Conservation (phyloP, 2,113 vertebrate species). For the Tragelaphus buxtoni region DNA sequence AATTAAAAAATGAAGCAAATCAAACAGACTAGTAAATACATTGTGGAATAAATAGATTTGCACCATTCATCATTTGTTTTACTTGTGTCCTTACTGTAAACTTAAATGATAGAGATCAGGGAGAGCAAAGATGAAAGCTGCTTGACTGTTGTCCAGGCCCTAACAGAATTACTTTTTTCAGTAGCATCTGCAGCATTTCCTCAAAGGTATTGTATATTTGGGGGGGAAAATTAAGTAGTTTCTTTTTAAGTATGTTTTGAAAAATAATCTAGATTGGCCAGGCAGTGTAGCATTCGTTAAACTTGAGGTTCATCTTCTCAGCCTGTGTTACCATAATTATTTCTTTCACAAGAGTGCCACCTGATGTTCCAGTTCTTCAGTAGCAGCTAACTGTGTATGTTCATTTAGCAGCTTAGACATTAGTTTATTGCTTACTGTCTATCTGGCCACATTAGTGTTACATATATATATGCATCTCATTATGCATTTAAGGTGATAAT, state of each 20-base stretch:
- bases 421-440: background rate
- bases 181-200: slow-evolving; percentile 11
- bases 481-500: background rate
- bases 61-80: slow-evolving; percentile 51
- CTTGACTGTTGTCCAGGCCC: background rate
- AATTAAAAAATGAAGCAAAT: background rate
- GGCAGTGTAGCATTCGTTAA: background rate
- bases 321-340: background rate
- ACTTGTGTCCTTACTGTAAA: background rate
- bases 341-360: slow-evolving; percentile 34
- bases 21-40: slow-evolving; percentile 14
- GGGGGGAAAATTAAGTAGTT: background rate
- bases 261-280: background rate
- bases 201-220: background rate
- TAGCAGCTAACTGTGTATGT: background rate
- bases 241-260: background rate
- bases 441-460: background rate
- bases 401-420: background rate
- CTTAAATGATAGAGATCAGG: slow-evolving; percentile 42
- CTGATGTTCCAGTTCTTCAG: background rate
- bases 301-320: background rate
- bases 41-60: background rate
- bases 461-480: background rate
- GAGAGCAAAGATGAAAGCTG: background rate
- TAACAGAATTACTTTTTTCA: slow-evolving; percentile 68